Evolutionary conservation across 1,140 invertebrate species (phyloP).

Genomic region (Drosophila ananassae): DNA sequence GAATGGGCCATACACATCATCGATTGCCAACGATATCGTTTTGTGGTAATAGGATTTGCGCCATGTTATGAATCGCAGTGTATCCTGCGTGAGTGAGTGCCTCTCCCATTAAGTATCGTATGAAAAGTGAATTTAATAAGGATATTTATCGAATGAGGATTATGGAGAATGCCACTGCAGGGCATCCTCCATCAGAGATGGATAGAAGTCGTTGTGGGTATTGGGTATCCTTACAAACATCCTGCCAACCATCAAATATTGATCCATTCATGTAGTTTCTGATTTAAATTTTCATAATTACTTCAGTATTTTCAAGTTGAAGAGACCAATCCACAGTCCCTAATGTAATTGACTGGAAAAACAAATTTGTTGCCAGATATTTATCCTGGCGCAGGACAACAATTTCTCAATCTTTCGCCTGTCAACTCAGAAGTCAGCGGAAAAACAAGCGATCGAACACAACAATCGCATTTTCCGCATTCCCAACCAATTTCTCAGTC

Average conservation of each 20-base stretch:
- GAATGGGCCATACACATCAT: slow-evolving; percentile 18
- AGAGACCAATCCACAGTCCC: neutral
- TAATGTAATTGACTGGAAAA: slow-evolving; percentile 38
- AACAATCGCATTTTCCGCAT: slow-evolving; percentile 55
- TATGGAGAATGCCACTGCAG: slow-evolving; percentile 23
- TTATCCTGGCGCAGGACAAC: slow-evolving; percentile 34
- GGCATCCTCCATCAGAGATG: neutral
- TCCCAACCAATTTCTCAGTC: slow-evolving; percentile 53
- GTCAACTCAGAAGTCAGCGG: slow-evolving; percentile 43
- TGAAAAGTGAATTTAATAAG: slow-evolving; percentile 33
- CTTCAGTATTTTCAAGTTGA: no score
- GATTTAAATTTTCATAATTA: neutral
- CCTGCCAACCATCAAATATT: no score
- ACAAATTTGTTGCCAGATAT: slow-evolving; percentile 38
- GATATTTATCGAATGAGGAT: slow-evolving; percentile 24
- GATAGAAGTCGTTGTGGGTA: slow-evolving; percentile 1
- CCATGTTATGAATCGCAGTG: slow-evolving; percentile 21
- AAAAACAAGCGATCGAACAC: slow-evolving; percentile 37
- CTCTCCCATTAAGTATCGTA: slow-evolving; percentile 4
- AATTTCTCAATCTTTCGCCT: slow-evolving; percentile 35
- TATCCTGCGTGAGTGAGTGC: neutral
- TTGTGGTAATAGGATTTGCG: slow-evolving; percentile 35
- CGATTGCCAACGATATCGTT: slow-evolving; percentile 11
- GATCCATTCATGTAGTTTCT: no score
- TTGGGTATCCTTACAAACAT: neutral